Percentiles rank a stretch among this genome's conserved stretches.
phyloP scores from a whole-genome alignment of 2,797 vertebrate species.

The Kryptolebias ocellatus region DNA sequence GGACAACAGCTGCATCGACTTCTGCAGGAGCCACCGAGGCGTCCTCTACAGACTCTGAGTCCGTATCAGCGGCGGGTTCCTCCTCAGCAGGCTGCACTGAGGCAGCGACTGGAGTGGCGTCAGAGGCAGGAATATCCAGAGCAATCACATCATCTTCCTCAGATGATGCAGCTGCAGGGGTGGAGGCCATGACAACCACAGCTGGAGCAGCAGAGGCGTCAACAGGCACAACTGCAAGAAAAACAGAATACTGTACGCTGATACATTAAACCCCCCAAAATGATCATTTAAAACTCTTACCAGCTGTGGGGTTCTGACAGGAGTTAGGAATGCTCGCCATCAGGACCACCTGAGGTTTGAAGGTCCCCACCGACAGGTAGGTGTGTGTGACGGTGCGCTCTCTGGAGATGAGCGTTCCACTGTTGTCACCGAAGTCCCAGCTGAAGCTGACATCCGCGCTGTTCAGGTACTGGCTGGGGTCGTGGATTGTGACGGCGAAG shows the following conservation, averaged over 20 bases:
- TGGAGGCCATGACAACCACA: slow-evolving; percentile 63
- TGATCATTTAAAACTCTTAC: slow-evolving; percentile 34
- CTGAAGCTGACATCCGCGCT: slow-evolving; percentile 89
- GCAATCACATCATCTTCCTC: slow-evolving; percentile 56
- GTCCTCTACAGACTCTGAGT: slow-evolving; percentile 17
- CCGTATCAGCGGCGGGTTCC: slow-evolving; percentile 31
- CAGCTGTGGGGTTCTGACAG: slow-evolving; percentile 80
- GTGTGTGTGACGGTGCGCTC: slow-evolving; percentile 88
- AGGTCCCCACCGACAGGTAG: slow-evolving; percentile 83
- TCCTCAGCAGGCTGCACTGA: slow-evolving; percentile 42
- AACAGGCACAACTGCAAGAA: slow-evolving; percentile 46
- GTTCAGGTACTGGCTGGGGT: slow-evolving; percentile 89
- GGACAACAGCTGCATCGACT: slow-evolving; percentile 43
- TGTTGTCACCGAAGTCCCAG: slow-evolving; percentile 95
- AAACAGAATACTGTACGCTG: neutral
- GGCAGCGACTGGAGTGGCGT: slow-evolving; percentile 33
- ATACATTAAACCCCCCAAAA: neutral
- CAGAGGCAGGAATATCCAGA: slow-evolving; percentile 59
- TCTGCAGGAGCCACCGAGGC: slow-evolving; percentile 57
- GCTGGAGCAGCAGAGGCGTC: slow-evolving; percentile 61
- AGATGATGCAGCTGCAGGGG: slow-evolving; percentile 42
- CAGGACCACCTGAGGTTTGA: slow-evolving; percentile 86
- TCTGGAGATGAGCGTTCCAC: slow-evolving; percentile 91
- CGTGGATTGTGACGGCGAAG: slow-evolving; percentile 89
- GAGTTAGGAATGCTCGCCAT: slow-evolving; percentile 89